phyloP scores from a whole-genome alignment of 1,140 invertebrate species.

The Vollenhovia emeryi region DNA sequence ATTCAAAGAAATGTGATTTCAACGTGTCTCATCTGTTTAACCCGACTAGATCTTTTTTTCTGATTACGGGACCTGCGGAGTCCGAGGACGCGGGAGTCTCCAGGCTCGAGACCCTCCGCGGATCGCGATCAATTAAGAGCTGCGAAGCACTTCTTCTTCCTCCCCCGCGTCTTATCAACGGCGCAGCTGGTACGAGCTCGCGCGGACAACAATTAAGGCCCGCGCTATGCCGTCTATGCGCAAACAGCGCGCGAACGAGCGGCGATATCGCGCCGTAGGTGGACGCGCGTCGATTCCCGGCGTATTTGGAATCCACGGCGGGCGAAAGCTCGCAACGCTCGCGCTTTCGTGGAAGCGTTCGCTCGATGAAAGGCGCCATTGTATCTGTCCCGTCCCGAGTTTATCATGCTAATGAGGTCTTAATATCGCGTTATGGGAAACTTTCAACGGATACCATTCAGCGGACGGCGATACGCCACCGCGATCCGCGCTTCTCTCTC shows the following conservation, averaged over 20 bases:
- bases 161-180: background rate
- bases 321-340: constrained; percentile 19
- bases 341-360: constrained; percentile 31
- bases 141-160: background rate
- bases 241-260: background rate
- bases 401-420: constrained; percentile 65
- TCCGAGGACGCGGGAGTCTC: background rate
- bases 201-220: background rate
- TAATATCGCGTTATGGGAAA: constrained; percentile 64
- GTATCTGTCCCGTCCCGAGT: constrained; percentile 55
- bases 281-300: background rate
- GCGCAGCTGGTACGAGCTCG: background rate
- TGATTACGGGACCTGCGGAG: no score
- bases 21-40: no score
- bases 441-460: constrained; percentile 65
- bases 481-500: background rate
- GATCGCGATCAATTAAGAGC: background rate
- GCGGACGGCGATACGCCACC: constrained; percentile 5
- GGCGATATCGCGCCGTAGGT: background rate
- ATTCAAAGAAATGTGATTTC: no score
- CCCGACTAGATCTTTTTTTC: no score
- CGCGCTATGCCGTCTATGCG: background rate
- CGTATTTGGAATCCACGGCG: constrained; percentile 24
- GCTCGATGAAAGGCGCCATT: constrained; percentile 57
- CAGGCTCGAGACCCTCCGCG: background rate